These are phyloP conservation scores for Cyclina sinensis DNA, from an alignment of 1,140 invertebrate genomes.

Conservation along the genomic window DNA sequence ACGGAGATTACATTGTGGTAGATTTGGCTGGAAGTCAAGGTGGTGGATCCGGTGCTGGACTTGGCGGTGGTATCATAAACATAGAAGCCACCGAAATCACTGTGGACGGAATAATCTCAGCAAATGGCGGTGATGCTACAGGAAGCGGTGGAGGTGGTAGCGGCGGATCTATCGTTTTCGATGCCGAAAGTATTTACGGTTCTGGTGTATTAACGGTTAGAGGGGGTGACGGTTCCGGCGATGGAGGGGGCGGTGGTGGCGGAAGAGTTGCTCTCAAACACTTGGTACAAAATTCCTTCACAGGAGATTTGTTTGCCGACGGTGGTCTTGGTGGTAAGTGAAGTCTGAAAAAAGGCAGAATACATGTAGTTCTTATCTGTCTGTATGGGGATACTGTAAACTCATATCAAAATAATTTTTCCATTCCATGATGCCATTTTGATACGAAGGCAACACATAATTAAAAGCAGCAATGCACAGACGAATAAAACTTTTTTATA, in stretches of 20 bases:
- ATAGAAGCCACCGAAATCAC: neutral
- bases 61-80: conserved; percentile 30
- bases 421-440: neutral
- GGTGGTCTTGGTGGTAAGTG: conserved; percentile 46
- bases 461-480: too few species aligned
- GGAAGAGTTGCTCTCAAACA: conserved; percentile 32
- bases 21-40: conserved; percentile 1
- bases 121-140: conserved; percentile 45
- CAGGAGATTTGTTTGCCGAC: conserved; percentile 7
- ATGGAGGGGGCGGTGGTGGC: conserved; percentile 40
- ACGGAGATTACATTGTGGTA: neutral
- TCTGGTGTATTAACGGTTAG: conserved; percentile 28
- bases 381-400: neutral
- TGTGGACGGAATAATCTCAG: conserved; percentile 26
- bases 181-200: neutral
- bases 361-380: neutral
- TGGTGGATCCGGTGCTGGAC: conserved; percentile 21
- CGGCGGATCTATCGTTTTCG: conserved; percentile 19
- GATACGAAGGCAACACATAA: neutral
- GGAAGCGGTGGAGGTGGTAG: conserved; percentile 44
- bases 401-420: neutral
- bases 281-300: neutral
- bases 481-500: too few species aligned
- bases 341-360: neutral
- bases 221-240: conserved; percentile 22